phyloP scores from a whole-genome alignment of 1,140 invertebrate genomes.

The Thaumetopoea pityocampa region DNA sequence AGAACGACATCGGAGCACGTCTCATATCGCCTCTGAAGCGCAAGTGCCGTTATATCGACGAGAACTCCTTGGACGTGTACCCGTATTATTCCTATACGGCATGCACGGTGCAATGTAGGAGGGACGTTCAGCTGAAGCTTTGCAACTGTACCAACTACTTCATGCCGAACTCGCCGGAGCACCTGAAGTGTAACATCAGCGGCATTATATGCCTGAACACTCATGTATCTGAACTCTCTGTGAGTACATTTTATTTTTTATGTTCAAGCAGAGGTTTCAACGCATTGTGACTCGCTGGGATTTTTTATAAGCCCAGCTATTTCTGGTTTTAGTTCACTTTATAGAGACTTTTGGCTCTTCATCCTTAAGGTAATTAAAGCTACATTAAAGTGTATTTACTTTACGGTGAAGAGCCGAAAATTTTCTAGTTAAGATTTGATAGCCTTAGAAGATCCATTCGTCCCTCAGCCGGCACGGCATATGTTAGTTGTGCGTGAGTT shows the following conservation, averaged over 20 bases:
- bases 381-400: too few relatives aligned
- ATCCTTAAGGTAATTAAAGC: too few relatives aligned
- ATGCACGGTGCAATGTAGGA: constrained; percentile 82
- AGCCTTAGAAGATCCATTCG: too few relatives aligned
- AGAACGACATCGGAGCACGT: constrained; percentile 77
- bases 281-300: too few relatives aligned
- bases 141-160: constrained; percentile 83
- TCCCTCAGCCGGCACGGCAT: too few relatives aligned
- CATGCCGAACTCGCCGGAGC: constrained; percentile 76
- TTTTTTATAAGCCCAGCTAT: too few relatives aligned
- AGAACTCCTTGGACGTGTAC: constrained; percentile 79
- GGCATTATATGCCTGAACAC: constrained; percentile 79
- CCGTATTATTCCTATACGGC: constrained; percentile 81
- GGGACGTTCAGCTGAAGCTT: constrained; percentile 76
- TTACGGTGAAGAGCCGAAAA: too few relatives aligned
- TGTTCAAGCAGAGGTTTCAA: too few relatives aligned
- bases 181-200: constrained; percentile 53
- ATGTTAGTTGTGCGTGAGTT: too few relatives aligned
- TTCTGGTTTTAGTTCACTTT: too few relatives aligned
- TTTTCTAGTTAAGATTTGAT: too few relatives aligned
- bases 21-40: constrained; percentile 75
- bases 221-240: constrained; percentile 78
- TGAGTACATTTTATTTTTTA: constrained; percentile 40
- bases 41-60: constrained; percentile 80
- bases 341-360: too few relatives aligned